These are phyloP conservation scores for Neodiprion fabricii DNA, from an alignment of 1,140 invertebrate species.

Conservation along the genomic window DNA sequence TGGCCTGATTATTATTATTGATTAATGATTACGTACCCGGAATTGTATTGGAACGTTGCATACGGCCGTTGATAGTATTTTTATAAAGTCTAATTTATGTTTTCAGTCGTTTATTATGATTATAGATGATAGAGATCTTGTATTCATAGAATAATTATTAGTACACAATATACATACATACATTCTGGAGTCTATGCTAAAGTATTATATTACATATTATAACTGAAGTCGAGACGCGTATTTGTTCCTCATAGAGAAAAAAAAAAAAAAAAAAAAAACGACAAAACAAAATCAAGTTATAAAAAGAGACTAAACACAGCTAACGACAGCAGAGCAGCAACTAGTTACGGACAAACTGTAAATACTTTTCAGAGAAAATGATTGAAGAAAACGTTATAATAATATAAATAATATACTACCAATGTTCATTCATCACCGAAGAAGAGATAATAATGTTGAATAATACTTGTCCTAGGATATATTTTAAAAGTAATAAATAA, in stretches of 20 bases:
- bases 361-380: conserved; percentile 31
- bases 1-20: conserved; percentile 26
- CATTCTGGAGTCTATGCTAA: conserved; percentile 26
- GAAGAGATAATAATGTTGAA: conserved; percentile 31
- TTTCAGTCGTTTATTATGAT: conserved; percentile 26
- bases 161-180: neutral
- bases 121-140: conserved; percentile 21
- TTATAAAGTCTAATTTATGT: conserved; percentile 50
- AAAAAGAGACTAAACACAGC: conserved; percentile 11
- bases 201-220: conserved; percentile 27
- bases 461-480: conserved; percentile 45
- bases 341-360: conserved; percentile 37
- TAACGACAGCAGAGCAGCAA: conserved; percentile 21
- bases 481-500: conserved; percentile 43
- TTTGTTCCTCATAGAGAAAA: conserved; percentile 2
- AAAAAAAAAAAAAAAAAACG: neutral
- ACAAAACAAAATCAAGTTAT: neutral
- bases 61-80: conserved; percentile 48
- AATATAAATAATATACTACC: neutral
- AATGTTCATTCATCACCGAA: conserved; percentile 15
- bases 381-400: conserved; percentile 24
- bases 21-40: conserved; percentile 32
- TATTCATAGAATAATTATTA: conserved; percentile 1
- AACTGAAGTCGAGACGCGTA: conserved; percentile 1
- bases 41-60: conserved; percentile 42